Evolutionary conservation across 2,113 vertebrate species (phyloP), one percentile per base, ranked within the genome.

Genomic region (Prionailurus viverrinus): DNA sequence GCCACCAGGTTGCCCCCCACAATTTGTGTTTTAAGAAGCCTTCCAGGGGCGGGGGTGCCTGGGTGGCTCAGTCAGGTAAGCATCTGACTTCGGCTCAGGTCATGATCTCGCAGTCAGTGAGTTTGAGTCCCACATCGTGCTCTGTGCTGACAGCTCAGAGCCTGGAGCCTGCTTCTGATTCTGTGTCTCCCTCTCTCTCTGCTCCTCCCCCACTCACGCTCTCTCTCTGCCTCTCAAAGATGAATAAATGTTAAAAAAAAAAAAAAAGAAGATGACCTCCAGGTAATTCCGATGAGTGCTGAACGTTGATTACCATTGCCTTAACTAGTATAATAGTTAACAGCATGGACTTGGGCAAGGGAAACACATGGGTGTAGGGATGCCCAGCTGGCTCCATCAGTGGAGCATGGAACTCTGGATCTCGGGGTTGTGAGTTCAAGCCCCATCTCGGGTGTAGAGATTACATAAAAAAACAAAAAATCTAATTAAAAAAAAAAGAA

Each of bases 11-110:
- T 11, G 39, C 13, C 73, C 5, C 58, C 14, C 27, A 23, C 4
- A 23, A 29, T 53, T 8, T 93, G 41, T 85, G 63, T 95, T 89
- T 87, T 27, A 91, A 83, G 81, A 88, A 89, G 58, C 25, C 39
- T 51, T 51, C 51, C 51, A 51, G 51, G 51, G 51, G 51, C 11
- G 13, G 13, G 51, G 3, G 51, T 14, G 14, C 51, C 13, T 51
- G 13, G 13, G 51, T 51, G 51, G 51, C 51, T 51, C 51, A 51
- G 51, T 51, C 14, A 14, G 51, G 11, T 51, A 51, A 51, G 14
- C 51, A 13, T 14, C 51, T 51, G 51, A 51, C 13, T 51, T 51
- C 13, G 14, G 51, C 51, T 51, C 51, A 51, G 13, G 13, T 51
- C 51, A 51, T 51, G 13, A 51, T 51, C 14, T 12, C 13, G 1